Conservation (phyloP, 2,113 vertebrate species). For the Gymnorhina tibicen region DNA sequence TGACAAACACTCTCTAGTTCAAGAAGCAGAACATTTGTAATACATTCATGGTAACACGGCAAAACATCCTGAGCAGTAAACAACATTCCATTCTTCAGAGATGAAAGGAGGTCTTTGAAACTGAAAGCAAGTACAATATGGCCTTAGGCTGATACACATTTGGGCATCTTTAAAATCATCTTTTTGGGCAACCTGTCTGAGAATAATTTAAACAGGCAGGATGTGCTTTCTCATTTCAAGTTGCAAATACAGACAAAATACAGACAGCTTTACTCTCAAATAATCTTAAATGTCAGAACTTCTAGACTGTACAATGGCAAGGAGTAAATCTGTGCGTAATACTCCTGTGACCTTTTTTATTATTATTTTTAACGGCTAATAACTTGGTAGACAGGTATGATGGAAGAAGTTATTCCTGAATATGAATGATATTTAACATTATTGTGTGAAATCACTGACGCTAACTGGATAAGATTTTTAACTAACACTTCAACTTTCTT, state of each 20-base stretch:
- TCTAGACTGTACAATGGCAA: neutral
- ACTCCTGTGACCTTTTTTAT: neutral
- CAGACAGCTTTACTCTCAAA: constrained; percentile 21
- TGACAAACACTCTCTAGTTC: constrained; percentile 13
- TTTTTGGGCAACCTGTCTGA: constrained; percentile 60
- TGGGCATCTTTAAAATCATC: constrained; percentile 56
- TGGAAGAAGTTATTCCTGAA: neutral
- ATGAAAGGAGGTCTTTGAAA: constrained; percentile 66
- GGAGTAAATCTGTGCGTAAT: neutral
- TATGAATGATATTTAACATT: neutral
- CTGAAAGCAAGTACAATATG: constrained; percentile 46
- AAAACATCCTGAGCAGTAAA: constrained; percentile 66
- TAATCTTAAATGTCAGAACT: constrained; percentile 13
- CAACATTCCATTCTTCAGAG: constrained; percentile 64
- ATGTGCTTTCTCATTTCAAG: constrained; percentile 39
- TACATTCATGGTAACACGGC: constrained; percentile 48
- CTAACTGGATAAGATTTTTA: neutral
- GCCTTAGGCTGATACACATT: constrained; percentile 47
- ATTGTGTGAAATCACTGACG: neutral
- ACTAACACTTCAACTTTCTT: neutral
- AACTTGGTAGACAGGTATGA: neutral
- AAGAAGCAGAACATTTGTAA: constrained; percentile 56
- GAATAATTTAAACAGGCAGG: constrained; percentile 52
- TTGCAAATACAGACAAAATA: constrained; percentile 44
- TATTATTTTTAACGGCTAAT: neutral